Evolutionary conservation across 2,888 invertebrate genomes (phyloP), one percentile per base, ranked within the genome.

Genomic region (Shargacucullia verbasci): DNA sequence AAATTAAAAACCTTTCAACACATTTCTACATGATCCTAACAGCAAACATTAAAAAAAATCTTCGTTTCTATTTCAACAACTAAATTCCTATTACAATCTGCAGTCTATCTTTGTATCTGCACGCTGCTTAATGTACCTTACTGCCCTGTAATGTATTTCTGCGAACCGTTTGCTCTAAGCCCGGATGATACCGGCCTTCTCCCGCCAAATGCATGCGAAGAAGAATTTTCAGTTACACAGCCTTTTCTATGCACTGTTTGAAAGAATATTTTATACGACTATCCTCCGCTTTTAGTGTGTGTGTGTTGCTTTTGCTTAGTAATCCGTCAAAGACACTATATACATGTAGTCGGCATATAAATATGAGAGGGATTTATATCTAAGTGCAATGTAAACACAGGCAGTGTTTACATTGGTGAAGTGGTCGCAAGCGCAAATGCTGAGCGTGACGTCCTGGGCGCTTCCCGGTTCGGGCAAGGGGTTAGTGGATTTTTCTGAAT

Each of bases 101-200:
- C n/a, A 9, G n/a, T 29, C 5, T 50, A 50, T 54, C 47, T 49
- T 33, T 12, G 14, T 5, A 35, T 53, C 29, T 25, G 11, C 29
- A 35, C 9, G 25, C 12, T 12, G 35, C 57, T 37, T 69, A 59
- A 62, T 56, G 56, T 56, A 57, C 45, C 55, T n/a, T 56, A 49
- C 45, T 7, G 38, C 46, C 38, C 33, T 45, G 53, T 59, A 67
- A 70, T 67, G 70, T 67, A 62, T 70, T 59, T 59, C 67, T 40
- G 44, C 59, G 52, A 67, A 76, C 41, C 67, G 68, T 66, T 76
- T 73, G 61, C 64, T 63, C 72, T 78, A 77, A 81, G 65, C 77
- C 57, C 38, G 73, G 72, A 70, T 78, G 74, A 78, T 68, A 70
- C 72, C 59, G 47, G 48, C 60, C 48, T 70, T 35, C 80, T 71